Conservation (phyloP, 2,797 vertebrate genomes). For the Cynopterus sphinx region DNA sequence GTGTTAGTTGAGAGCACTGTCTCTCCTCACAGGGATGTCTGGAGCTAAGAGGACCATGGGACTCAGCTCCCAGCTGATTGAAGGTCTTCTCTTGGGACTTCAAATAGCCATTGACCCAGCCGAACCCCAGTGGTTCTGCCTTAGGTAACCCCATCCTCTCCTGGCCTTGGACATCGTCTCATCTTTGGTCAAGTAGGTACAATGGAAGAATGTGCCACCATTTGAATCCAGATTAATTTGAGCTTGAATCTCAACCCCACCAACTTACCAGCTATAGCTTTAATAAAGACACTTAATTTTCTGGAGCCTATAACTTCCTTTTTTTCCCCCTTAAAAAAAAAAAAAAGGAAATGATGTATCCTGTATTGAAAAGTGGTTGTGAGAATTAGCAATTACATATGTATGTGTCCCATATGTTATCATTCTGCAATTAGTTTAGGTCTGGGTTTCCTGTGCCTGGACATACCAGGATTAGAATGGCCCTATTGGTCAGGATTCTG, state of each 20-base stretch:
- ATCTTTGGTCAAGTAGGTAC: neutral
- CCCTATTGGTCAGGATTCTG: neutral
- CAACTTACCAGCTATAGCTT: neutral
- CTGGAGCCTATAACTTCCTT: neutral
- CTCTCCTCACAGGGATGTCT: constrained; percentile 44
- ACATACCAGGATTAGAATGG: neutral
- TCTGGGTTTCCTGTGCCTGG: neutral
- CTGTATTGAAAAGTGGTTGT: neutral
- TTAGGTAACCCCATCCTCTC: neutral
- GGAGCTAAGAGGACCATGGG: neutral
- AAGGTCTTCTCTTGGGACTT: neutral
- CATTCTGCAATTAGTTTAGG: neutral
- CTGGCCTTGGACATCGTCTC: neutral
- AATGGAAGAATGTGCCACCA: neutral
- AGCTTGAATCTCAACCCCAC: neutral
- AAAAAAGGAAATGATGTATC: neutral
- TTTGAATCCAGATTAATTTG: neutral
- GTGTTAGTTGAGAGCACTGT: constrained; percentile 79
- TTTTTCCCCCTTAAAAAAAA: neutral
- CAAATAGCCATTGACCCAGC: neutral
- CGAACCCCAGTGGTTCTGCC: neutral
- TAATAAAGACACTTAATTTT: neutral
- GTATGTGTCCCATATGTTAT: neutral
- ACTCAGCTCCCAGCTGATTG: neutral
- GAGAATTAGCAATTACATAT: neutral